Base-by-base conservation (phyloP, 2,888 invertebrate genomes). In the Protophormia terraenovae region DNA sequence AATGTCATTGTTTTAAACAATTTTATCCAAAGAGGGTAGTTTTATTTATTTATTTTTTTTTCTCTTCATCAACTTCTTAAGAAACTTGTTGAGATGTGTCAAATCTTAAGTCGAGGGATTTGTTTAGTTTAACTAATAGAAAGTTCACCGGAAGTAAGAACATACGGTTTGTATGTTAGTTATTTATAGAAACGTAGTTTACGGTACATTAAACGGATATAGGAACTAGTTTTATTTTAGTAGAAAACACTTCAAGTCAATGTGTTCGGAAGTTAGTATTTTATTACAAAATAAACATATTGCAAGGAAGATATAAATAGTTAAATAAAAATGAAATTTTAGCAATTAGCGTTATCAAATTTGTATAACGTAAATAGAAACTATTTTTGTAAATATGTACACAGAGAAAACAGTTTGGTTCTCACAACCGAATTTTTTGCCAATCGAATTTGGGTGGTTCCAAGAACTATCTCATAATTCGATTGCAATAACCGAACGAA, bases 1-100 rank as follows among this genome's bases (percentile, higher is more conserved):
- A 79, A 79, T 79, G 69, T 75, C 79, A 79, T 84, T 84, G 84
- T 84, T 71, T 84, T 64, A 58, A 69, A 35, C 14, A 66, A 53
- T 66, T 58, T 66, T n/a, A 32, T 76, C 47, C 45, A 10, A 38
- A 35, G 29, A 75, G 67, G 72, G 75, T 62, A n/a, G n/a, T n/a
- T n/a, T n/a, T n/a, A n/a, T n/a, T 41, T 16, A 32, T 64, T 71
- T 47, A n/a, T 29, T 45, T 53, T 45, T 29, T 45, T 47, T 72
- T 29, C 3, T 10, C 24, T 66, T 53, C 16, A 14, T 35, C 14
- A 47, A 35, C 22, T 66, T 47, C 64, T 66, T 50, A 62, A 45
- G 53, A 69, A 75, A 84, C 71, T 84, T 79, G 64, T 84, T 79
- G 64, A 84, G 75, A 84, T 79, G 22, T 76, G 79, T 76, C 64